These are phyloP conservation scores for Hycleus phaleratus DNA, from an alignment of 1,140 invertebrate species.

Conservation along the genomic window DNA sequence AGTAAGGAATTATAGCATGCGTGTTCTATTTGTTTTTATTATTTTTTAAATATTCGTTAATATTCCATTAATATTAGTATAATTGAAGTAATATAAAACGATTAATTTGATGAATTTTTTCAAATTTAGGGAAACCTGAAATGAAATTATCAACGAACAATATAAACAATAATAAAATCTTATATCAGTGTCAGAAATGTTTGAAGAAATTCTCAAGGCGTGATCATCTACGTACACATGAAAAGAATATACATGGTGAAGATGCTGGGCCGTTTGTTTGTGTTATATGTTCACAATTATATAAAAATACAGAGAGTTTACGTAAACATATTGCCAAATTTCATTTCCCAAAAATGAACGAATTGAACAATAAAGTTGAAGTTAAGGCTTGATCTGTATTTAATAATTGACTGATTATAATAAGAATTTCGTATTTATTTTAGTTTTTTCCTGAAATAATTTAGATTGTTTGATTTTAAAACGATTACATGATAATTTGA, in stretches of 20 bases:
- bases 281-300: slow-evolving; percentile 37
- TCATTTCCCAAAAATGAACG: slow-evolving; percentile 30
- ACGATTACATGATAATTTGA: not conserved
- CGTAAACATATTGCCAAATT: slow-evolving; percentile 42
- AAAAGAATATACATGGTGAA: slow-evolving; percentile 43
- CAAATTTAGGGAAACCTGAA: slow-evolving; percentile 12
- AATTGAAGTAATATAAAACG: too few relatives aligned
- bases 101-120: not conserved
- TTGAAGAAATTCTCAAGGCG: slow-evolving; percentile 38
- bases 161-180: slow-evolving; percentile 8
- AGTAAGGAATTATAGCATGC: too few relatives aligned
- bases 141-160: slow-evolving; percentile 13
- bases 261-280: slow-evolving; percentile 41
- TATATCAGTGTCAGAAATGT: slow-evolving; percentile 38
- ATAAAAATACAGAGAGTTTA: slow-evolving; percentile 42
- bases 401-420: not conserved
- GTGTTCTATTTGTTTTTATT: too few relatives aligned
- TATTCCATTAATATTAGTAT: too few relatives aligned
- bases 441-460: not conserved
- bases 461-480: not conserved
- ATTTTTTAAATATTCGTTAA: too few relatives aligned
- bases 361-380: slow-evolving; percentile 13
- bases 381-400: slow-evolving; percentile 3
- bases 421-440: not conserved
- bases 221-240: slow-evolving; percentile 40